Evolutionary conservation across 2,888 invertebrate species (phyloP), one percentile per base, ranked within the genome.

Genomic region (Euzetes globulus): DNA sequence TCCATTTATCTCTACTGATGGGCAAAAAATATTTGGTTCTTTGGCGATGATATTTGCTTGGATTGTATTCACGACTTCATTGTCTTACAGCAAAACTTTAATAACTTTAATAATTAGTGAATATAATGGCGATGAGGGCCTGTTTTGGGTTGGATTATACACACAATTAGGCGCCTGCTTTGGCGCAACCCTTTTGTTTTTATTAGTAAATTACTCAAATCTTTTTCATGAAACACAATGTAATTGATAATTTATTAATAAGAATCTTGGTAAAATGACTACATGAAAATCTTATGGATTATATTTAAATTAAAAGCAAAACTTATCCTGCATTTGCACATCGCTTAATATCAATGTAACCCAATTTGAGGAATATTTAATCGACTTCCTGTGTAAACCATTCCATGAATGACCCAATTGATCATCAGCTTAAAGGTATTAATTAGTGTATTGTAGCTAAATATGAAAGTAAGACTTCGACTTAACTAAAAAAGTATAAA

Each of bases 81-180:
- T 90, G 78, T 90, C 91, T 78, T 92, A 91, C 82, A 87, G 88
- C 33, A 91, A 91, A 84, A 88, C 92, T 82, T 88, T 88, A 81
- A 88, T 91, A 78, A 91, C 90, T 76, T 87, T 88, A 2, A 85
- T 90, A 79, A 88, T 91, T 83, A 86, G 91, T 47, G 79, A 80
- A 27, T 50, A 47, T 25, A 88, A 89, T 79, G 91, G 91, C 33
- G 88, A 89, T 76, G 86, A 86, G 75, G 91, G 90, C 70, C 85
- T 93, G 80, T 89, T 92, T 76, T 89, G 89, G 84, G 88, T 88
- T 79, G 93, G 92, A 65, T 88, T 86, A 13, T 85, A 87, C 71
- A 89, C 90, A 6, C 93, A 93, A 84, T 82, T 88, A 7, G 92
- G 93, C 76, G 91, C 92, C 1, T 86, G 89, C 6, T 78, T 87